Evolutionary conservation across 2,888 invertebrate genomes (phyloP).

Genomic region (Mimas tiliae): DNA sequence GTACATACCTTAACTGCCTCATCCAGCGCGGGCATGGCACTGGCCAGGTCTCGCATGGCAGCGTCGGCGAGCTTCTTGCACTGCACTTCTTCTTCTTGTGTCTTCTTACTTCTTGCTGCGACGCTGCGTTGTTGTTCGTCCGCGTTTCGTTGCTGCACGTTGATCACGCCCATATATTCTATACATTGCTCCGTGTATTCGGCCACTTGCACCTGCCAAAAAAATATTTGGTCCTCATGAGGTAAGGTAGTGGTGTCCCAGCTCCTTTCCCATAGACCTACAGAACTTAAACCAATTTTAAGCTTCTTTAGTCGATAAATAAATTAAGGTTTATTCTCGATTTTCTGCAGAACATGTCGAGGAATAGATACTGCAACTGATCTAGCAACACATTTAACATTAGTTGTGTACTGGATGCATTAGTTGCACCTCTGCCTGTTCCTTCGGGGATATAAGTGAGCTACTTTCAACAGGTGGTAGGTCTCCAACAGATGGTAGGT

Average conservation of each 20-base stretch:
- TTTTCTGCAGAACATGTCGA: too few species aligned
- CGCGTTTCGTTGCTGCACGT: constrained; percentile 91
- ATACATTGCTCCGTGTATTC: constrained; percentile 93
- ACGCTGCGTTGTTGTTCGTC: constrained; percentile 92
- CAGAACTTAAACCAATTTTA: too few species aligned
- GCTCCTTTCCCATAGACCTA: too few species aligned
- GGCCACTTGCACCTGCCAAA: constrained; percentile 85
- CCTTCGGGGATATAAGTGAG: too few species aligned
- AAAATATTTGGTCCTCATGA: neutral
- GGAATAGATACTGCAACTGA: too few species aligned
- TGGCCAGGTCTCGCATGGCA: constrained; percentile 92
- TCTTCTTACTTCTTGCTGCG: constrained; percentile 87
- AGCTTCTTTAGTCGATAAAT: too few species aligned
- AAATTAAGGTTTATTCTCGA: too few species aligned
- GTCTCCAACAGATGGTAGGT: too few species aligned
- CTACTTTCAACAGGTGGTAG: too few species aligned
- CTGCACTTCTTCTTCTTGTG: constrained; percentile 91
- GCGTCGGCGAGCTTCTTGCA: constrained; percentile 92
- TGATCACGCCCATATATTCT: constrained; percentile 92
- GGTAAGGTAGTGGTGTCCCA: neutral
- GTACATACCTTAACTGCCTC: constrained; percentile 87
- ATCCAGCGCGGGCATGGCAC: constrained; percentile 94
- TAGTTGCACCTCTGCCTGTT: too few species aligned
- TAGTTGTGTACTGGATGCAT: too few species aligned
- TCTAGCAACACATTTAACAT: too few species aligned